These are phyloP conservation scores for Acanthochromis polyacanthus DNA, from an alignment of 2,113 vertebrate genomes.

Conservation along the genomic window DNA sequence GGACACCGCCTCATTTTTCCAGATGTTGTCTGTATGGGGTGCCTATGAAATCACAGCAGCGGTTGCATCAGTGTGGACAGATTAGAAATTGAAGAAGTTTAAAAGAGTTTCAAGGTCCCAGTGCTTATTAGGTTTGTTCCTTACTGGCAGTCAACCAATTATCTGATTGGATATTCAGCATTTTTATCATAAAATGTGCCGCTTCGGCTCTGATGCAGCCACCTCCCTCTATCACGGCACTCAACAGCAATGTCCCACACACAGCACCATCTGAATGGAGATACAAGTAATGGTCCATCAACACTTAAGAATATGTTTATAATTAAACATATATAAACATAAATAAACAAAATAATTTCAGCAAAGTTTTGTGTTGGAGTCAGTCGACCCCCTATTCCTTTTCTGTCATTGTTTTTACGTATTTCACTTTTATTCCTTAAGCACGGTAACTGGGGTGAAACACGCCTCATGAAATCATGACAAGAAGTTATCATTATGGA, in stretches of 20 bases:
- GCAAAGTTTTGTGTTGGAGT: no score
- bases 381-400: conserved; percentile 2
- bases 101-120: not conserved
- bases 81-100: not conserved
- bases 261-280: no score
- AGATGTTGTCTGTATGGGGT: not conserved
- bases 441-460: conserved; percentile 9
- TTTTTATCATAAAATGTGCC: no score
- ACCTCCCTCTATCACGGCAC: no score
- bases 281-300: no score
- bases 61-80: not conserved
- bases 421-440: not conserved
- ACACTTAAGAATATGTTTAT: no score
- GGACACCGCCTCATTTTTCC: not conserved
- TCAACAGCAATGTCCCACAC: no score
- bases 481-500: conserved; percentile 18
- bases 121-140: not conserved
- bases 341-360: no score
- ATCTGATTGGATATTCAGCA: no score
- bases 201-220: no score
- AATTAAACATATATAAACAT: no score
- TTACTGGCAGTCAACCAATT: no score
- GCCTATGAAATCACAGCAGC: not conserved
- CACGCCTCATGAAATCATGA: conserved; percentile 17
- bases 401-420: not conserved